These are phyloP conservation scores for Chrysopilus asiliformis DNA, from an alignment of 2,888 invertebrate genomes.

Conservation along the genomic window DNA sequence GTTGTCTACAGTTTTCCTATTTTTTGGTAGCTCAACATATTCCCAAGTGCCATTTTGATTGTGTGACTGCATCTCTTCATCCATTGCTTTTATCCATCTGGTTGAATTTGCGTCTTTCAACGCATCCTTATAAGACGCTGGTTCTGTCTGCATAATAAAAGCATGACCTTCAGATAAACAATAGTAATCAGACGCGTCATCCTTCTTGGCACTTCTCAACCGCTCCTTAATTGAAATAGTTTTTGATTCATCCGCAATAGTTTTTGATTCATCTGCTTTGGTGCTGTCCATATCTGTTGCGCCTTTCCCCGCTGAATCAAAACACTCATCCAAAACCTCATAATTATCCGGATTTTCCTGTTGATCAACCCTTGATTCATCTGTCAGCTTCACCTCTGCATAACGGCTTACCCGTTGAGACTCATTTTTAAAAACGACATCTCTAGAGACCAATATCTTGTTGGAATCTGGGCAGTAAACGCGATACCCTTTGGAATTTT, in stretches of 20 bases:
- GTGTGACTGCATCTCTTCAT: slow-evolving; percentile 14
- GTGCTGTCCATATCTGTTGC: too few relatives aligned
- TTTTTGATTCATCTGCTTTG: too few relatives aligned
- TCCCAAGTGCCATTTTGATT: slow-evolving; percentile 14
- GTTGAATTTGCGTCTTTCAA: slow-evolving; percentile 9
- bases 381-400: too few relatives aligned
- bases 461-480: slow-evolving; percentile 10
- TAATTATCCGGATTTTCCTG: too few relatives aligned
- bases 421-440: slow-evolving; percentile 12
- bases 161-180: neutral
- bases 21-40: slow-evolving; percentile 9
- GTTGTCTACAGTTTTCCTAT: slow-evolving; percentile 13
- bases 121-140: slow-evolving; percentile 13
- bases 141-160: slow-evolving; percentile 10
- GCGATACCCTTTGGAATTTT: slow-evolving; percentile 11
- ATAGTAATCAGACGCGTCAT: slow-evolving; percentile 1
- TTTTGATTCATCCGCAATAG: too few relatives aligned
- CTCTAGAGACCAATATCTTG: slow-evolving; percentile 9
- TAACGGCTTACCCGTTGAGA: too few relatives aligned
- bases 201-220: too few relatives aligned
- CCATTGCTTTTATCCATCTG: slow-evolving; percentile 17
- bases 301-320: too few relatives aligned
- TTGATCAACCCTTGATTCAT: too few relatives aligned
- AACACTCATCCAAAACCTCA: too few relatives aligned
- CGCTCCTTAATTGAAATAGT: too few relatives aligned